Percentiles rank a stretch among this genome's conserved stretches.
Conservation (phyloP, 2,888 invertebrate species). For the Amblyjoppa proteus region DNA sequence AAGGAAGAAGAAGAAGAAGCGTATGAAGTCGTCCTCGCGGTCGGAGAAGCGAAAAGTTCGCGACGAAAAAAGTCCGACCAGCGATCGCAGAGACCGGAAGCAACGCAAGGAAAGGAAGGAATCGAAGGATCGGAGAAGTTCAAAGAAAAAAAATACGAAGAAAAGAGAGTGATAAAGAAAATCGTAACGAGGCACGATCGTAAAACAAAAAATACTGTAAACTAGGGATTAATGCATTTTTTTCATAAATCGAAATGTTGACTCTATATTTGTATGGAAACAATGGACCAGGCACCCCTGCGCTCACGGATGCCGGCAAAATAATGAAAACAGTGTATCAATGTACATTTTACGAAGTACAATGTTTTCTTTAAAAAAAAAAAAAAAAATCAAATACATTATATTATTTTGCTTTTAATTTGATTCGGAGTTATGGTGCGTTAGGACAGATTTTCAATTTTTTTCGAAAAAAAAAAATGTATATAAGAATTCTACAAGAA, state of each 20-base stretch:
- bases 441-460: background rate
- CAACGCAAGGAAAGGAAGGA: constrained; percentile 48
- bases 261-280: constrained; percentile 62
- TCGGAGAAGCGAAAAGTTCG: constrained; percentile 57
- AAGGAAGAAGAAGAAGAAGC: constrained; percentile 68
- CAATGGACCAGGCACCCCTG: constrained; percentile 25
- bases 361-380: constrained; percentile 11
- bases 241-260: constrained; percentile 47
- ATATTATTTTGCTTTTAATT: background rate
- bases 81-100: constrained; percentile 31
- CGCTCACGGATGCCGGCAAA: constrained; percentile 13
- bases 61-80: constrained; percentile 21
- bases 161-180: constrained; percentile 29
- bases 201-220: constrained; percentile 40
- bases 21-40: constrained; percentile 65
- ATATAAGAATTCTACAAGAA: too few relatives aligned
- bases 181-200: background rate
- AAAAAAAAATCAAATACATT: too few relatives aligned
- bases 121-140: constrained; percentile 45
- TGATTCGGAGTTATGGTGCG: background rate
- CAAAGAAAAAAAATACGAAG: constrained; percentile 44
- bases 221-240: constrained; percentile 33
- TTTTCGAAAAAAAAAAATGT: background rate
- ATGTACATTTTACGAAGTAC: constrained; percentile 49
- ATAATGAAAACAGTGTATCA: constrained; percentile 32